Evolutionary conservation across 1,140 invertebrate species (phyloP), one percentile per base, ranked within the genome.

Genomic region (Oryctes rhinoceros): DNA sequence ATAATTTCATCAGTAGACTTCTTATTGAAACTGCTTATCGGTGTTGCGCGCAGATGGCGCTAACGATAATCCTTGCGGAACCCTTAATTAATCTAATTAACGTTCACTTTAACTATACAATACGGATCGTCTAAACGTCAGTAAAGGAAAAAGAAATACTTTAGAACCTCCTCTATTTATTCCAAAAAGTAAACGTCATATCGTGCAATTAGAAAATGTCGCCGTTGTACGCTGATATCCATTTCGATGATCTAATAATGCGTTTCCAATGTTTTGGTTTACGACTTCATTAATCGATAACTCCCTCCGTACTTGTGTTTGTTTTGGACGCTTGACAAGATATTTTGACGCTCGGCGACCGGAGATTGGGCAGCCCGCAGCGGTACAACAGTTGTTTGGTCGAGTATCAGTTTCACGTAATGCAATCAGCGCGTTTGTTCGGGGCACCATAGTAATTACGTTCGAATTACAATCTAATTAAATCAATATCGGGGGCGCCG

Each of bases 221-320:
- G n/a, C n/a, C 39, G 39, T 59, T 15, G 5, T 18, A 59, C 53
- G 18, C n/a, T 59, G 53, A 59, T 15, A 59, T 15, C 53, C 53
- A 59, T 59, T 15, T 59, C 53, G 53, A 59, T 13, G n/a, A 59
- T 59, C 53, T 18, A n/a, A 59, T 59, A 59, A 59, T 59, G 53
- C 53, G 53, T 59, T 59, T 18, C 53, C 11, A 59, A 59, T 59
- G 53, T 59, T 59, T 59, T 59, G 53, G 15, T 59, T 59, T 59
- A 59, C 53, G 53, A 59, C 53, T 59, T 59, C 53, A n/a, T 59
- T 59, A 59, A 59, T 59, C 53, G 53, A 59, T 59, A 59, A 59
- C 53, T n/a, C 10, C 10, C 53, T 59, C 15, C n/a, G 18, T 59
- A 59, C 4, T 59, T 59, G 1, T 59, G 53, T 59, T 59, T 59